A percentile compares a stretch with the other conserved stretches of the same genome.
Evolutionary conservation across 2,797 vertebrate genomes (phyloP).

Genomic region (Smutsia gigantea): DNA sequence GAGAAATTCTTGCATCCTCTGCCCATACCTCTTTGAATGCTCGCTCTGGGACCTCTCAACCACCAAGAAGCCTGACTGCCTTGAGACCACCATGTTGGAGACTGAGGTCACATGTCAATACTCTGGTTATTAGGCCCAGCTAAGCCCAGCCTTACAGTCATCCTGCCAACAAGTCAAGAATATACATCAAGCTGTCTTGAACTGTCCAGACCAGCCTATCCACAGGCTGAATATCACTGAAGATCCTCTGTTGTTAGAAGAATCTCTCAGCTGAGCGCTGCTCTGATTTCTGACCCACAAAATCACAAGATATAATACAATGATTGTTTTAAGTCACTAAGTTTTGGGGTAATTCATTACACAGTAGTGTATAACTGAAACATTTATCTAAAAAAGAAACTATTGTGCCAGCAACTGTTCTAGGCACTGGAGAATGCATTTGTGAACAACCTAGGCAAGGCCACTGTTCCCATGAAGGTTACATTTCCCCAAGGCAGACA

Average conservation of each 20-base stretch:
- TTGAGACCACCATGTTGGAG: not conserved
- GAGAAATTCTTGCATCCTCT: not conserved
- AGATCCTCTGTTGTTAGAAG: not conserved
- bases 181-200: not conserved
- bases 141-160: not conserved
- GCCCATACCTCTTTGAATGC: not conserved
- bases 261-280: not conserved
- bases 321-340: constrained; percentile 6
- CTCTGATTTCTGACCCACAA: not conserved
- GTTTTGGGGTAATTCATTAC: not conserved
- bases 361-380: not conserved
- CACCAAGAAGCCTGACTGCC: not conserved
- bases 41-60: not conserved
- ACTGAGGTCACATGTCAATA: not conserved
- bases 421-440: not conserved
- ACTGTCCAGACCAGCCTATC: not conserved
- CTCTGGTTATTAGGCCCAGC: not conserved
- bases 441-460: not conserved
- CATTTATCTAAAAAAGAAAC: not conserved
- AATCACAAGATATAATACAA: constrained; percentile 17
- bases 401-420: not conserved
- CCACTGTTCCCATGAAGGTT: not conserved
- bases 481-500: not conserved
- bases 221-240: not conserved
- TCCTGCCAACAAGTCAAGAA: not conserved